Evolutionary conservation across 2,888 invertebrate species (phyloP), one percentile per base, ranked within the genome.

Genomic region (Pasiphila rectangulata): DNA sequence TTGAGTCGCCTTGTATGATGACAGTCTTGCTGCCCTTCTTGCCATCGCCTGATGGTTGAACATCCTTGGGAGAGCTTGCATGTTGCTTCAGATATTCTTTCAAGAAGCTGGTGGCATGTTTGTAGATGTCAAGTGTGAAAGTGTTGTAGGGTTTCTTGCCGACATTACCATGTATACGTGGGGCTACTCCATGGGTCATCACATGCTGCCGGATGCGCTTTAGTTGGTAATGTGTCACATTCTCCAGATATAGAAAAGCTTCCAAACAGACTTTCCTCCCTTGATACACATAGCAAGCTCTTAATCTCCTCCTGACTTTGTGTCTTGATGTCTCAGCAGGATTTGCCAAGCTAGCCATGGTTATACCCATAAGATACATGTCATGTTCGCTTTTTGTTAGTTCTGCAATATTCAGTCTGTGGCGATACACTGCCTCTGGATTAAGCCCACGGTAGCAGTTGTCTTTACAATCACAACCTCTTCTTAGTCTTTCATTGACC

Each of bases 301-400:
- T 83, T 41, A 94, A 83, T 71, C 94, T 89, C 78, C 93, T 90
- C 34, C 94, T 82, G 55, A 94, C 94, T 67, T 93, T 94, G 59
- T 93, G 93, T 13, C 94, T 82, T 0, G 92, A 92, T 0, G 93
- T 93, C 50, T 92, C 93, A 44, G 93, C 92, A 10, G 93, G 93
- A 75, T 94, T 94, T 0, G 94, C 93, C 56, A 94, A 82, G 61
- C 94, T 94, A 0, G 94, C 94, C 94, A 94, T 94, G 1, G 94
- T 94, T 19, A 95, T 93, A n/a, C 94, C 94, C 94, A 94, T 94
- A 63, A 94, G 81, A 70, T 95, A 95, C 94, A 95, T 94, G 74
- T 94, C 94, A 75, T 94, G 94, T 75, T 95, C 94, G 44, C 93
- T 93, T 79, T 94, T 94, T 0, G 94, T 94, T 48, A 94, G 72